Conservation (phyloP, 2,113 vertebrate species). For the Myiozetetes cayanensis region DNA sequence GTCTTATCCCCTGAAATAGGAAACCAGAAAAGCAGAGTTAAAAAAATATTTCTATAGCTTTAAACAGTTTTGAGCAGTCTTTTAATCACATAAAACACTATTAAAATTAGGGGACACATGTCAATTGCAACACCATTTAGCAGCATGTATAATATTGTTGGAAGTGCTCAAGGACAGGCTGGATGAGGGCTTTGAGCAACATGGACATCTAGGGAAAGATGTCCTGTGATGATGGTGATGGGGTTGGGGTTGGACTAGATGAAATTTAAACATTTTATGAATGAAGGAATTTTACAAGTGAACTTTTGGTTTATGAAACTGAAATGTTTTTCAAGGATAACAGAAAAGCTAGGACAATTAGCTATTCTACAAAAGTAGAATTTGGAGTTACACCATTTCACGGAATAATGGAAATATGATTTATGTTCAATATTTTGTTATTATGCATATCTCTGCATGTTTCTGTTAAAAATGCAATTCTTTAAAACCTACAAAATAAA, state of each 20-base stretch:
- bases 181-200: not conserved
- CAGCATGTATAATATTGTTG: not conserved
- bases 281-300: not conserved
- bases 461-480: not conserved
- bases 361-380: not conserved
- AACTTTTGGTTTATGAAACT: not conserved
- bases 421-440: not conserved
- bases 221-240: accelerated
- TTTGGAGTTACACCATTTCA: not conserved
- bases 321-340: not conserved
- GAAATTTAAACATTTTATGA: not conserved
- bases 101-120: not conserved
- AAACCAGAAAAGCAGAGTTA: not conserved
- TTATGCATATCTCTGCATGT: not conserved
- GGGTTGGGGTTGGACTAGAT: not conserved
- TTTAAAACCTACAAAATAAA: not conserved
- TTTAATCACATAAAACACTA: not conserved
- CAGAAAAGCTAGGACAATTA: not conserved
- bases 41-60: not conserved
- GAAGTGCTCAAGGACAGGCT: not conserved
- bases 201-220: not conserved
- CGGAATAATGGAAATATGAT: not conserved
- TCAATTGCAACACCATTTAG: not conserved
- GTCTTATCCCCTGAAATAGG: not conserved
- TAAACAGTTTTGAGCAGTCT: not conserved